Evolutionary conservation across 2,113 vertebrate species (phyloP), one percentile per base, ranked within the genome.

Genomic region (Geococcyx californianus): DNA sequence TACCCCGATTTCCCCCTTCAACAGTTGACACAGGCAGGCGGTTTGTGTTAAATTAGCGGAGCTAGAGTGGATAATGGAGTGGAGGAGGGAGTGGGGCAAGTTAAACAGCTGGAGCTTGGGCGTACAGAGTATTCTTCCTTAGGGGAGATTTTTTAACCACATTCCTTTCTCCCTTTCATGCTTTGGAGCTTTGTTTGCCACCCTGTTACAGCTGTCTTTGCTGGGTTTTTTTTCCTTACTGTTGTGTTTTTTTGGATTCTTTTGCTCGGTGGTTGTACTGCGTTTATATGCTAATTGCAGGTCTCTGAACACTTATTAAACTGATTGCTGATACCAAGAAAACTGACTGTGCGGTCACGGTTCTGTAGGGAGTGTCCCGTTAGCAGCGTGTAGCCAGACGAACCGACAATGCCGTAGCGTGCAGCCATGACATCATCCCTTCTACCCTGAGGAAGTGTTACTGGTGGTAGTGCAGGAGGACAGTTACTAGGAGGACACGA

Each of bases 401-500:
- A 96, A 93, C 86, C 74, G 85, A 95, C 85, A 97, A 80, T 94
- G 95, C 94, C 89, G 83, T 92, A 92, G 85, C 34, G 64, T 96
- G 69, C 95, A 89, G 97, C 60, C 95, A 95, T 96, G 93, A 95
- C 82, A 94, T 96, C 97, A 97, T 97, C 92, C 69, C 95, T 96
- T 94, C 92, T 97, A 47, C 96, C 95, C 96, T 73, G 73, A 97
- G 97, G 96, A 97, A 97, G 96, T 93, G 95, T 96, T 95, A 84
- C 92, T 96, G 83, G 78, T 95, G 91, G 86, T 96, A 68, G 64
- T 69, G 80, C 88, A 81, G 68, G 94, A 49, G 47, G 47, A 80
- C 79, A 78, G 81, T 86, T 95, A 68, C 52, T 86, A 36, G 68
- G 54, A 93, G 67, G 40, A 29, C 60, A 20, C 69, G 83, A 77